Percentiles rank a stretch among this genome's conserved stretches.
Conservation (phyloP, 2,113 vertebrate species). For the Hypocryptadius cinnamomeus region DNA sequence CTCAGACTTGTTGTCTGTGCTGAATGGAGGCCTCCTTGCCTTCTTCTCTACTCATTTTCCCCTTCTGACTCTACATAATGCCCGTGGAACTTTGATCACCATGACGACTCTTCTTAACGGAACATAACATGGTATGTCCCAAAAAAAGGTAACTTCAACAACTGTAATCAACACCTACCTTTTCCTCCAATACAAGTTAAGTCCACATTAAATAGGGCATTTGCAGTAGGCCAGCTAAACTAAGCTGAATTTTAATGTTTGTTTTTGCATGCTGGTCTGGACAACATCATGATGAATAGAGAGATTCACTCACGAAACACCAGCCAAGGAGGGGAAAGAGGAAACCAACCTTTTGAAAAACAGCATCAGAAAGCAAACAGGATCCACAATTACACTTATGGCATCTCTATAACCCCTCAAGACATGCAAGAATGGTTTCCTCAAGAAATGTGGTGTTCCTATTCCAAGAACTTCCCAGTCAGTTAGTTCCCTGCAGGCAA, state of each 20-base stretch:
- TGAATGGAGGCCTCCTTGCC: neutral
- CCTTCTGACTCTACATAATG: neutral
- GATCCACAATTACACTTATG: neutral
- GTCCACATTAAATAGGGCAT: neutral
- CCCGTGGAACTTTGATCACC: neutral
- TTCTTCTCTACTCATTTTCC: neutral
- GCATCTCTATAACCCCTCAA: neutral
- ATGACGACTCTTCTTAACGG: accelerated
- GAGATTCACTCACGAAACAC: neutral
- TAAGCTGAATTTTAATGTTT: neutral
- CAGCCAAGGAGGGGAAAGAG: neutral
- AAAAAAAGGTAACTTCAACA: neutral
- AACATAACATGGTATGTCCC: neutral
- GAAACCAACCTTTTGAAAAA: neutral
- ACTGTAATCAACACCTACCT: neutral
- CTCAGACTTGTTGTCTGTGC: neutral
- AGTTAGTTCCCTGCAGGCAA: neutral
- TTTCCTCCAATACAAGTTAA: neutral
- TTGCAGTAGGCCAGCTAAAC: neutral
- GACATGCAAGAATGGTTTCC: neutral
- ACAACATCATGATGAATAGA: neutral
- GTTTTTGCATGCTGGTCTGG: neutral
- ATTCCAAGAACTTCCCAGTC: neutral
- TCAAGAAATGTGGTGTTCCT: neutral
- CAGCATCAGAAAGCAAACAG: neutral